Conservation (phyloP, 2,797 vertebrate species). For the Arctocebus calabarensis region DNA sequence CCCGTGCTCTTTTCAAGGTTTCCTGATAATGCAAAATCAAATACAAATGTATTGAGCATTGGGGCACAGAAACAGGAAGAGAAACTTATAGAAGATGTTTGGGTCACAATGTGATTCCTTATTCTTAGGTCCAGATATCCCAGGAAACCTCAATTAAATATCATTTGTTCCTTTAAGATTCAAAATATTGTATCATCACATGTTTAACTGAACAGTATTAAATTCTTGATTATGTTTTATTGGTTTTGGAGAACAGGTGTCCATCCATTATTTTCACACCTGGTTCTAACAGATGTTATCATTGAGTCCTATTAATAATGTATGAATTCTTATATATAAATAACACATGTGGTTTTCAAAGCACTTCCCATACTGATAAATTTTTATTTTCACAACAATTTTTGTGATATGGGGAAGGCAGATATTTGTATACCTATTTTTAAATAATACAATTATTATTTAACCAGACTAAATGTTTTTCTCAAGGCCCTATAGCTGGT, state of each 20-base stretch:
- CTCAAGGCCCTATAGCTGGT: neutral
- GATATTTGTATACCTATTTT: neutral
- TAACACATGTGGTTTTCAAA: slow-evolving; percentile 31
- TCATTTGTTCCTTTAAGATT: neutral
- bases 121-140: neutral
- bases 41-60: neutral
- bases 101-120: neutral
- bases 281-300: neutral
- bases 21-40: neutral
- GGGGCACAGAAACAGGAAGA: neutral
- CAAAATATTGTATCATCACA: neutral
- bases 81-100: neutral
- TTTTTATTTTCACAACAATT: slow-evolving; percentile 43
- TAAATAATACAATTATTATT: slow-evolving; percentile 15
- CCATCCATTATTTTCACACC: neutral
- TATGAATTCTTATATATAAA: slow-evolving; percentile 5
- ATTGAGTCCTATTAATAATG: neutral
- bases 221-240: neutral
- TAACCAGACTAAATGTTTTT: slow-evolving; percentile 11
- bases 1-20: neutral
- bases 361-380: neutral
- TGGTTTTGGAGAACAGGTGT: neutral
- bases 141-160: neutral
- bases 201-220: slow-evolving; percentile 6
- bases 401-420: slow-evolving; percentile 15